Evolutionary conservation across 2,888 invertebrate genomes (phyloP).

Genomic region (Cephalotes varians): DNA sequence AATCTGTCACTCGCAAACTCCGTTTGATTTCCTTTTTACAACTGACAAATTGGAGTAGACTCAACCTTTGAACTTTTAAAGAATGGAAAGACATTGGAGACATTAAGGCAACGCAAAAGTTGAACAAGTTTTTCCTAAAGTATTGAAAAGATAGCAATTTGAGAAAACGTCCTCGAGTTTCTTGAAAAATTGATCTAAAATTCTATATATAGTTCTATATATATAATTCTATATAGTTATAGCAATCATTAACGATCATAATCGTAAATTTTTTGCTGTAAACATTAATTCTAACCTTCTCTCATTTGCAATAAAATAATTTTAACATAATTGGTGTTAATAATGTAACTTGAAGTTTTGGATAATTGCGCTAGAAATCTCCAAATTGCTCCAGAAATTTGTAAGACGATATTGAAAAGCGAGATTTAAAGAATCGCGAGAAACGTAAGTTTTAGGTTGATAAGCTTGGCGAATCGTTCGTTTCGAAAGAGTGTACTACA

Average conservation of each 20-base stretch:
- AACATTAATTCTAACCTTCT: neutral
- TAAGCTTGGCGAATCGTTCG: neutral
- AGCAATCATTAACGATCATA: neutral
- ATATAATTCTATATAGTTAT: neutral
- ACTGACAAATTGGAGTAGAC: neutral
- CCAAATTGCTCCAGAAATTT: neutral
- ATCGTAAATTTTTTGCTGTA: neutral
- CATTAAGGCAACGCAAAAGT: no score
- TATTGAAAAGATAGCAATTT: neutral
- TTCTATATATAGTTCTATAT: no score
- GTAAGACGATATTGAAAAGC: neutral
- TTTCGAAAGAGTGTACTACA: neutral
- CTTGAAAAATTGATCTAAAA: neutral
- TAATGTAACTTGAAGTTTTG: neutral
- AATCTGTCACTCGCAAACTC: slow-evolving; percentile 24
- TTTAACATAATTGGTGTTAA: neutral
- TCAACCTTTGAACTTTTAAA: neutral
- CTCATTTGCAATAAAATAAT: neutral
- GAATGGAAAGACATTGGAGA: neutral
- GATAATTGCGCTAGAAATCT: neutral
- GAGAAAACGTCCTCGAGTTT: neutral
- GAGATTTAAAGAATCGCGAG: neutral
- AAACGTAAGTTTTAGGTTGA: neutral
- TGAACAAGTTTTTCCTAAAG: neutral
- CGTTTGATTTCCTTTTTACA: neutral